These are phyloP conservation scores for Thunnus maccoyii DNA, from an alignment of 2,113 vertebrate species.

Conservation along the genomic window DNA sequence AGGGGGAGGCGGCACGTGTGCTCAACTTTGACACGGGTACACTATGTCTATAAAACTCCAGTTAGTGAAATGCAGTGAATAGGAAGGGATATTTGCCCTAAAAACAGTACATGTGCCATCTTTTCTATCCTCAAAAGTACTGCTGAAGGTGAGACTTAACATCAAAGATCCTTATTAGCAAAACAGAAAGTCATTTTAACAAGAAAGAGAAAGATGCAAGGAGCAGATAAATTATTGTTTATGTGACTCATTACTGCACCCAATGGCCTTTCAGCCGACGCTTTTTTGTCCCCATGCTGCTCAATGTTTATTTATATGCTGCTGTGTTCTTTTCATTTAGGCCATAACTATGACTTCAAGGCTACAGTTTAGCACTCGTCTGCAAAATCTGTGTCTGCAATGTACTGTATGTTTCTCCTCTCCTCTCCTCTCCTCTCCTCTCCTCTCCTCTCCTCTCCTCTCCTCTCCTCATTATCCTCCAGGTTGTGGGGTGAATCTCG, in stretches of 20 bases:
- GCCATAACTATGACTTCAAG: conserved; percentile 1
- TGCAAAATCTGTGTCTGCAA: not conserved
- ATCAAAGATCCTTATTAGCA: conserved; percentile 9
- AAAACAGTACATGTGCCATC: not conserved
- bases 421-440: not conserved
- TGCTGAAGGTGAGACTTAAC: conserved; percentile 10
- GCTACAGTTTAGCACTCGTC: not conserved
- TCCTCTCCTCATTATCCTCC: not conserved
- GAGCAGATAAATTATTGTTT: conserved; percentile 3
- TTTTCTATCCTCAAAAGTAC: not conserved
- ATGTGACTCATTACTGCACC: conserved; percentile 58
- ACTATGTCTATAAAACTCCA: not conserved
- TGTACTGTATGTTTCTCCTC: too few relatives aligned
- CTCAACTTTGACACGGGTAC: conserved; percentile 87
- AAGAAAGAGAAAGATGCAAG: conserved; percentile 10
- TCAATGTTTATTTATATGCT: conserved; percentile 27
- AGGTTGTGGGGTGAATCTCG: conserved; percentile 88
- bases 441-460: not conserved
- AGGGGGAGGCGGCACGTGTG: conserved; percentile 84
- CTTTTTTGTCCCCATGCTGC: conserved; percentile 34
- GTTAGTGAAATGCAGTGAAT: not conserved
- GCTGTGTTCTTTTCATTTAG: conserved; percentile 11
- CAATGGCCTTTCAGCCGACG: conserved; percentile 19
- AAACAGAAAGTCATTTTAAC: not conserved
- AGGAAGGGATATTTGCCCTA: not conserved